These are phyloP conservation scores for Toxotes chatareus DNA, from an alignment of 2,113 vertebrate species.

Conservation along the genomic window DNA sequence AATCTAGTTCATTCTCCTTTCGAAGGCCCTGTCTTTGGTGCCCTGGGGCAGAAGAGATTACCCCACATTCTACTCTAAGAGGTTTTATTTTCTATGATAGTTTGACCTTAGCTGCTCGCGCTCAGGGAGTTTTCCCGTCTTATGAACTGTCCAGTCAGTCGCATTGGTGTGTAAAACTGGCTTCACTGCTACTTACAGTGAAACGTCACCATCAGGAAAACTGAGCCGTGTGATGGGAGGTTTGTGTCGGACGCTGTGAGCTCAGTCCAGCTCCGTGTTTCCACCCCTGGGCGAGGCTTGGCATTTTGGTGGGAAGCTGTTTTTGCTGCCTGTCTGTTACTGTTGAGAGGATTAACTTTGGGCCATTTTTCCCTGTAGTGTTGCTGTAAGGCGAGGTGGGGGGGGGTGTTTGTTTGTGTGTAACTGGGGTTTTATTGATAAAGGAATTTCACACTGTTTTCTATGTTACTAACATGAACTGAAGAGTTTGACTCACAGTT, in stretches of 20 bases:
- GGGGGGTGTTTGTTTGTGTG: not conserved
- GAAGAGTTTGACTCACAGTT: too few relatives aligned
- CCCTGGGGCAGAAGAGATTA: not conserved
- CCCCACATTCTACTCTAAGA: too few relatives aligned
- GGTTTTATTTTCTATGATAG: not conserved
- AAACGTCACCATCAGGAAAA: not conserved
- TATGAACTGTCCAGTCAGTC: not conserved
- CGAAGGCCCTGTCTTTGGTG: not conserved
- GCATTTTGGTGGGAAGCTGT: slow-evolving; percentile 48
- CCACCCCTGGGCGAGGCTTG: slow-evolving; percentile 22
- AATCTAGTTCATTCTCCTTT: not conserved
- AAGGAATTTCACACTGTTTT: too few relatives aligned
- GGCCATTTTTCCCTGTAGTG: not conserved
- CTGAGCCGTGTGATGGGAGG: not conserved
- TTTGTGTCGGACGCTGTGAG: not conserved
- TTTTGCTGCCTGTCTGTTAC: slow-evolving; percentile 31
- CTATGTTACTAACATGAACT: too few relatives aligned
- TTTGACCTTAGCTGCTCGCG: not conserved
- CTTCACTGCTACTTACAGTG: not conserved
- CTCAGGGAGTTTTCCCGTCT: not conserved
- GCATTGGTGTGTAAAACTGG: not conserved
- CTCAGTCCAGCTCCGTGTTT: slow-evolving; percentile 13
- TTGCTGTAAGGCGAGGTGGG: not conserved
- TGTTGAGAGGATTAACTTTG: slow-evolving; percentile 48
- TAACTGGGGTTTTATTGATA: too few relatives aligned